Percentiles rank a stretch among this genome's conserved stretches.
These are phyloP conservation scores for Heterotis niloticus DNA, from an alignment of 2,113 vertebrate genomes.

Conservation along the genomic window DNA sequence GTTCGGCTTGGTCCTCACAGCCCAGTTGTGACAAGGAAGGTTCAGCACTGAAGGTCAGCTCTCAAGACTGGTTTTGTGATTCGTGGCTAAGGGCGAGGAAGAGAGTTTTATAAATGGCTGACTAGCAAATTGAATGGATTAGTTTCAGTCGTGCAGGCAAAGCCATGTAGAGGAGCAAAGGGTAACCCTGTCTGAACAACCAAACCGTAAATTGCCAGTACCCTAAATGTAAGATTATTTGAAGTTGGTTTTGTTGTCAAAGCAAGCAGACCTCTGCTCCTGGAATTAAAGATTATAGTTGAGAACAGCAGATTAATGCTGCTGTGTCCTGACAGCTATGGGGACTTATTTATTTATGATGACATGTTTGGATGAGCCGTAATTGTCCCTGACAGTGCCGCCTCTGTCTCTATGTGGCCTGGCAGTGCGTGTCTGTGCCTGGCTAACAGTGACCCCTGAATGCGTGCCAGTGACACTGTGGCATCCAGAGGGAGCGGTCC, in stretches of 20 bases:
- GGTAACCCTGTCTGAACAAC: no score
- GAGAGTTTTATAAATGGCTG: no score
- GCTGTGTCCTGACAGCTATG: not conserved
- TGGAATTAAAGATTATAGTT: conserved; percentile 16
- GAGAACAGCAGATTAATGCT: not conserved
- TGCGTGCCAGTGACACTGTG: not conserved
- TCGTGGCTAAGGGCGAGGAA: no score
- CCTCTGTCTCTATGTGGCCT: not conserved
- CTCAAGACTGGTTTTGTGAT: no score
- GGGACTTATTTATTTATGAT: not conserved
- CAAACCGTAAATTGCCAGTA: not conserved
- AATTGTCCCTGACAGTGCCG: conserved; percentile 2
- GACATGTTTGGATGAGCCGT: not conserved
- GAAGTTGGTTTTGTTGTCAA: not conserved
- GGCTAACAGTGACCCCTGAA: not conserved
- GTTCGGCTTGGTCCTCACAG: no score
- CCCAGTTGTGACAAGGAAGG: no score
- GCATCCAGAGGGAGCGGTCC: not conserved
- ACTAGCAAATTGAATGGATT: no score
- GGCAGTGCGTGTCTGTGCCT: not conserved
- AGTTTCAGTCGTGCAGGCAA: no score
- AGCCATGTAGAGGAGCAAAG: no score
- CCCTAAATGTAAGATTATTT: not conserved
- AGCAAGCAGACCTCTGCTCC: not conserved
- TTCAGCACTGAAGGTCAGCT: no score